phyloP scores from a whole-genome alignment of 2,888 invertebrate species.

The Cephus pygmeus region DNA sequence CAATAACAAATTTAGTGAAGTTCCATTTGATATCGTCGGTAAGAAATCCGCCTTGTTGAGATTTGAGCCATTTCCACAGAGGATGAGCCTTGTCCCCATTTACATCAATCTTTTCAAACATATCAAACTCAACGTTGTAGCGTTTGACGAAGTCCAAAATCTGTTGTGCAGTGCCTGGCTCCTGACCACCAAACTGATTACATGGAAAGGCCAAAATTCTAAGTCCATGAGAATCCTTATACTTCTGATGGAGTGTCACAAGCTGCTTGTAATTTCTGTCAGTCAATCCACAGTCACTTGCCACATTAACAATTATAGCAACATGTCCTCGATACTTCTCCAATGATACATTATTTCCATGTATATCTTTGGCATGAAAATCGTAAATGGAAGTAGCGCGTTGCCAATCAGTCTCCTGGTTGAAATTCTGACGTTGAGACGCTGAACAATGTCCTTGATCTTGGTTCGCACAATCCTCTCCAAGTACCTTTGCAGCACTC shows the following conservation, averaged over 20 bases:
- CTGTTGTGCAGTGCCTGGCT: slow-evolving; percentile 60
- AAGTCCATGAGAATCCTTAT: slow-evolving; percentile 74
- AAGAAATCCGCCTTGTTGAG: slow-evolving; percentile 66
- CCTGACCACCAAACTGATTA: slow-evolving; percentile 72
- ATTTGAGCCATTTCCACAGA: slow-evolving; percentile 64
- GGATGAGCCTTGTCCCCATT: slow-evolving; percentile 66
- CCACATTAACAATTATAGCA: slow-evolving; percentile 87
- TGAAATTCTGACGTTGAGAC: slow-evolving; percentile 26
- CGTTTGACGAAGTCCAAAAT: slow-evolving; percentile 57
- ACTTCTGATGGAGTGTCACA: slow-evolving; percentile 78
- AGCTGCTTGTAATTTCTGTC: slow-evolving; percentile 84
- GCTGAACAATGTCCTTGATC: background rate
- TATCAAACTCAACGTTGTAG: slow-evolving; percentile 59
- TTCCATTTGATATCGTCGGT: slow-evolving; percentile 84
- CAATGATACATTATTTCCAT: slow-evolving; percentile 82
- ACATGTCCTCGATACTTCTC: slow-evolving; percentile 84
- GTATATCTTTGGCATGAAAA: slow-evolving; percentile 84
- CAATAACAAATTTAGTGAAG: slow-evolving; percentile 83
- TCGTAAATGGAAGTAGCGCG: slow-evolving; percentile 80
- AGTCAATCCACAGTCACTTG: slow-evolving; percentile 86
- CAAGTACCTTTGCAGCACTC: background rate
- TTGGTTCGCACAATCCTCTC: background rate
- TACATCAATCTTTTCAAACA: slow-evolving; percentile 63
- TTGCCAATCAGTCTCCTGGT: slow-evolving; percentile 69
- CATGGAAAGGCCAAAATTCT: slow-evolving; percentile 77